Evolutionary conservation across 2,797 vertebrate genomes (phyloP), one percentile per base, ranked within the genome.

Genomic region (Amniataba percoides): DNA sequence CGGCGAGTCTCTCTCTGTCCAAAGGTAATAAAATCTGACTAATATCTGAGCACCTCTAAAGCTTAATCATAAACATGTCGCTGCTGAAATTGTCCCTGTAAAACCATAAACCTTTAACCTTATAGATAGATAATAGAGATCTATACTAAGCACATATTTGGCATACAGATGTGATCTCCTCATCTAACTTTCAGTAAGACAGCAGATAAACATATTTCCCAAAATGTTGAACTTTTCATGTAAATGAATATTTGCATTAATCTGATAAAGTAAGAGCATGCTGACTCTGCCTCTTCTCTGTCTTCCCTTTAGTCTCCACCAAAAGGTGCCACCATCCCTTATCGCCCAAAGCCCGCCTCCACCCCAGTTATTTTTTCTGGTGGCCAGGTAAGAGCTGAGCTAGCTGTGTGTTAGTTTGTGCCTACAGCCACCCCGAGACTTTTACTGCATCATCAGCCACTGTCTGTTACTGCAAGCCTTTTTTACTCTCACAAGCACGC

Each of bases 261-360:
- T 51, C 2, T 40, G 18, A 57, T 52, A 25, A 49, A 64, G 13
- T 34, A 42, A 31, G 1, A 68, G 55, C 14, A 39, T 43, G 34
- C 71, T 74, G 49, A 84, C 93, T 96, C 92, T 96, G 90, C 78
- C 64, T 91, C 93, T 95, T 95, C 93, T 95, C 64, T 88, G 43
- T 91, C 55, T 87, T 96, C 94, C 94, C 90, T 72, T 95, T 96
- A 99, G 98, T 99, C 98, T 93, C 98, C 98, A 96, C 98, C 98
- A 89, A 99, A 99, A 98, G 98, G 98, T 97, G 98, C 98, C 96
- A 99, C 98, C 94, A 99, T 99, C 91, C 98, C 98, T 93, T 99
- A 99, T 94, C 98, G 98, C 96, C 98, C 98, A 96, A 99, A 99
- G 97, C 98, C 98, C 90, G 97, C 97, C 96, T 98, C 98, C 96